phyloP scores from a whole-genome alignment of 2,888 invertebrate species.

The Prenolepis imparis region DNA sequence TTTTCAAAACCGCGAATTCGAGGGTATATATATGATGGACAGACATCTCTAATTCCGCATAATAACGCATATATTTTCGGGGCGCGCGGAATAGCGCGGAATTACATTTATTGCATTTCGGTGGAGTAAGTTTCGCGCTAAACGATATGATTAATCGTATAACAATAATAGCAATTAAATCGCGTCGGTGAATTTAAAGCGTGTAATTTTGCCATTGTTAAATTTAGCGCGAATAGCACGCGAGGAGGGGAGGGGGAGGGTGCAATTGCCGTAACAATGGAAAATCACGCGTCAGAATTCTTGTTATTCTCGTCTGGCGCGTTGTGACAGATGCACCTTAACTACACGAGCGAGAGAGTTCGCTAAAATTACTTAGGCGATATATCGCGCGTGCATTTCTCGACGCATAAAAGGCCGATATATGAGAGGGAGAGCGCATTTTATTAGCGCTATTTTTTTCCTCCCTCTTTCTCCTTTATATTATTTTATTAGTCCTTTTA shows the following conservation, averaged over 20 bases:
- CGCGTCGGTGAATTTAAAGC: not conserved
- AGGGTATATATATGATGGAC: not conserved
- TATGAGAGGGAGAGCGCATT: not conserved
- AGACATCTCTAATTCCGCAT: not conserved
- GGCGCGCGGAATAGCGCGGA: not conserved
- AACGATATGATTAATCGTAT: slow-evolving; percentile 29
- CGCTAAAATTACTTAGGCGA: slow-evolving; percentile 37
- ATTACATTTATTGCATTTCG: not conserved
- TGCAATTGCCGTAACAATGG: slow-evolving; percentile 18
- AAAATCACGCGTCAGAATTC: slow-evolving; percentile 46
- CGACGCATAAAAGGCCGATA: slow-evolving; percentile 30
- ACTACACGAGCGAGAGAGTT: slow-evolving; percentile 26
- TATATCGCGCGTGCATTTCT: slow-evolving; percentile 20
- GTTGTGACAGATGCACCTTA: slow-evolving; percentile 24
- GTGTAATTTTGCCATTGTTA: slow-evolving; percentile 28
- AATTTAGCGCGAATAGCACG: not conserved
- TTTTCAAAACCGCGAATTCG: slow-evolving; percentile 48
- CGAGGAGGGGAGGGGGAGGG: too few species aligned
- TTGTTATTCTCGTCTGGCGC: slow-evolving; percentile 14
- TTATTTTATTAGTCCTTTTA: slow-evolving; percentile 40
- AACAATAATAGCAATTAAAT: slow-evolving; percentile 17
- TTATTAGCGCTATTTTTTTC: slow-evolving; percentile 23
- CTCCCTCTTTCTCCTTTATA: not conserved
- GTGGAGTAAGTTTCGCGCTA: not conserved
- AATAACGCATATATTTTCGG: not conserved